Base-by-base conservation (phyloP, 2,797 vertebrate genomes). In the Artibeus jamaicensis region DNA sequence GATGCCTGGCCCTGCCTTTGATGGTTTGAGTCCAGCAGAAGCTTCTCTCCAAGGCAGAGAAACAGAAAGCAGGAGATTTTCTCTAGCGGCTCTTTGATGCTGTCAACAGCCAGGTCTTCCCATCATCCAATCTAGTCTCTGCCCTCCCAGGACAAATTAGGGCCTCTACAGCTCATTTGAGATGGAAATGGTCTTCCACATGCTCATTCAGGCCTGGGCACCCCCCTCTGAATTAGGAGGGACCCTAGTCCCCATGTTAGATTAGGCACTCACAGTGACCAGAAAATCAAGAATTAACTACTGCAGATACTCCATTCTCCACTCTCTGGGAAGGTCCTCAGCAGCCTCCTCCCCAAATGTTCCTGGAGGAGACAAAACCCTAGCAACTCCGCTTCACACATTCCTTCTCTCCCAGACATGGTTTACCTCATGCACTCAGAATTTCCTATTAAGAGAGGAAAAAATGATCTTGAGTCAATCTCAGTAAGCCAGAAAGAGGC, bases 391-490 rank as follows among this genome's bases (percentile, higher is more conserved):
- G 1, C 78, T 22, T 84, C 2, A 0, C 44, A 88, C 93, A 78
- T 95, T 95, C 92, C 82, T 1, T 0, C 89, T 93, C 74, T 26
- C 96, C 10, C 3, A 62, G 70, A 77, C 65, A 55, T 12, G 21
- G 82, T 77, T 96, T 88, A 96, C 89, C 67, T 96, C 96, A 92
- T 22, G 53, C 0, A 0, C 67, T 97, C 96, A 97, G 93, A 94
- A 92, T 97, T 98, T 97, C 97, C 95, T 84, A 83, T 5, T 57
- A 73, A 89, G 77, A 87, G 57, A 95, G 59, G 90, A 21, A 62
- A 39, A 78, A 57, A 50, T n/a, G 50, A 86, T 34, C 26, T 95
- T 79, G 86, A 94, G 81, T 65, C 93, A 5, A 50, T 89, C 95
- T 96, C 84, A 92, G 57, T 78, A 83, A 97, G 89, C 73, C 93